Evolutionary conservation across 1,140 invertebrate species (phyloP).

Genomic region (Trissolcus basalis): DNA sequence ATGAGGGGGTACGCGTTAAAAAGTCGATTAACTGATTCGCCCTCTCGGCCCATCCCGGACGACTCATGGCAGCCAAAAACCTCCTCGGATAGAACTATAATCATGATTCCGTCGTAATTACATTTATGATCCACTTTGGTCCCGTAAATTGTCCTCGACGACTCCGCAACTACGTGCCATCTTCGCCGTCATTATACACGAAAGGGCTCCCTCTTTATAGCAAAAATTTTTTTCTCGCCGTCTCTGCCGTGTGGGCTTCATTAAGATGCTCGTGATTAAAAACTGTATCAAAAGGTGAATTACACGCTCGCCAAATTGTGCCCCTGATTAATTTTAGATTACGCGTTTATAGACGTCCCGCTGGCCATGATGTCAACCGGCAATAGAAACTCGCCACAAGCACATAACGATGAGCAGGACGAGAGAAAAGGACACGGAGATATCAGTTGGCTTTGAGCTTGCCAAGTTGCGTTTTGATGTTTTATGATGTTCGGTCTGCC

Average conservation of each 20-base stretch:
- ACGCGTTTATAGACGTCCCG: constrained; percentile 11
- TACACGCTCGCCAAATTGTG: constrained; percentile 43
- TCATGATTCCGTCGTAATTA: constrained; percentile 74
- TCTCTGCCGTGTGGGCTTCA: constrained; percentile 47
- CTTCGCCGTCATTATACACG: constrained; percentile 55
- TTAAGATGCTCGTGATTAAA: constrained; percentile 56
- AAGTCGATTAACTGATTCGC: constrained; percentile 56
- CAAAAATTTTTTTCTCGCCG: constrained; percentile 57
- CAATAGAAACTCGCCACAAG: too few relatives aligned
- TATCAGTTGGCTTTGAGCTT: not conserved
- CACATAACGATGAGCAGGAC: too few relatives aligned
- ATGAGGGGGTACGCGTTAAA: constrained; percentile 59
- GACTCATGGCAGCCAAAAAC: constrained; percentile 36
- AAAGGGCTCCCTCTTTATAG: constrained; percentile 49
- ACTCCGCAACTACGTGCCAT: constrained; percentile 50
- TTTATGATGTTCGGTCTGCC: constrained; percentile 55
- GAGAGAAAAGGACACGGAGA: not conserved
- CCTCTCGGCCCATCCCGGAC: constrained; percentile 29
- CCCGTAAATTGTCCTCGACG: constrained; percentile 72
- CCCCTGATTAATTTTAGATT: constrained; percentile 56
- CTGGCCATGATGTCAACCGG: too few relatives aligned
- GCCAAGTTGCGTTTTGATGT: constrained; percentile 10
- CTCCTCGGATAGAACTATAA: constrained; percentile 69
- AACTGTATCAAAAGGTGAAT: constrained; percentile 52
- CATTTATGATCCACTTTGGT: constrained; percentile 75